Evolutionary conservation across 2,888 invertebrate species (phyloP).

Genomic region (Cecidostiba fungosa): DNA sequence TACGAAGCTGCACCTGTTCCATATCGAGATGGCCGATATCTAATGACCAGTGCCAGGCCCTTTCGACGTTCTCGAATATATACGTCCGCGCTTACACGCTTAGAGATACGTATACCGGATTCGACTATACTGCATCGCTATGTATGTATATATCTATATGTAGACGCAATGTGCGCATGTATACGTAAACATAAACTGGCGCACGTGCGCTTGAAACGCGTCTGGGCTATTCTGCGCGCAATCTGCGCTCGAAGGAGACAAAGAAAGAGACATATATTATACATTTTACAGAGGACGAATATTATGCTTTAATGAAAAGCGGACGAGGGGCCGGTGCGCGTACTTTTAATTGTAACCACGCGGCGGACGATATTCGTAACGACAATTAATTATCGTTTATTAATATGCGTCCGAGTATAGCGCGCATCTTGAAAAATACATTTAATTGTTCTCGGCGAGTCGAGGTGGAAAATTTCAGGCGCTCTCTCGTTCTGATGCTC

Average conservation of each 20-base stretch:
- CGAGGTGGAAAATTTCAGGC: neutral
- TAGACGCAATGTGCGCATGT: neutral
- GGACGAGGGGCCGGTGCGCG: neutral
- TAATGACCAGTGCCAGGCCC: slow-evolving; percentile 59
- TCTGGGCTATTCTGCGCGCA: neutral
- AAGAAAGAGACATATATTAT: neutral
- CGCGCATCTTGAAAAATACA: neutral
- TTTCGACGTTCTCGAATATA: slow-evolving; percentile 57
- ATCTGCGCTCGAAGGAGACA: slow-evolving; percentile 38
- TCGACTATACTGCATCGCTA: neutral
- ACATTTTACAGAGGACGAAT: neutral
- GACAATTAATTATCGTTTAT: neutral
- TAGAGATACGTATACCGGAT: neutral
- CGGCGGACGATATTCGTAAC: neutral
- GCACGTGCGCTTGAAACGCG: slow-evolving; percentile 50
- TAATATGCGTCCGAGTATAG: neutral
- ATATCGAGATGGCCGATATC: slow-evolving; percentile 53
- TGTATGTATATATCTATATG: neutral
- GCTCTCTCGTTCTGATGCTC: neutral
- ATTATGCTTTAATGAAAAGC: neutral
- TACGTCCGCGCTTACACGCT: neutral
- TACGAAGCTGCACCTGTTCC: slow-evolving; percentile 53
- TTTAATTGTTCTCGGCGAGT: neutral
- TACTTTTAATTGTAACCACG: slow-evolving; percentile 1
- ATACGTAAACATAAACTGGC: slow-evolving; percentile 40